Evolutionary conservation across 92 coral and sea anemone species (phyloP).

Genomic region (Porites divaricata): DNA sequence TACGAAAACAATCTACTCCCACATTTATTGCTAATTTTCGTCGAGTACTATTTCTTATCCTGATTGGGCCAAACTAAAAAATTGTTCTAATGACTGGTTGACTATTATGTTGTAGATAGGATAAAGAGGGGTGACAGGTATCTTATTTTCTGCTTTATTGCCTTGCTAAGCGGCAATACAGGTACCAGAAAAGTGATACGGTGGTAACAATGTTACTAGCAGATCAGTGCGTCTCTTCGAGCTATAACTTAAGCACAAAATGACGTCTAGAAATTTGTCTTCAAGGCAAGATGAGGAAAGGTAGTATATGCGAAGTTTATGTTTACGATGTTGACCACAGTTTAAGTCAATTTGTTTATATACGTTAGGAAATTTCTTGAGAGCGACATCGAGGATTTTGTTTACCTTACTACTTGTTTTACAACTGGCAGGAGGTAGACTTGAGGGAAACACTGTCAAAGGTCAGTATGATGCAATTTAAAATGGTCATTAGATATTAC

Average conservation of each 20-base stretch:
- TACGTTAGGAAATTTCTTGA: background rate
- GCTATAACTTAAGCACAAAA: conserved; percentile 22
- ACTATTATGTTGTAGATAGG: background rate
- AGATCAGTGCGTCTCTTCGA: background rate
- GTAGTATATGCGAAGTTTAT: background rate
- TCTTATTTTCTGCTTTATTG: background rate
- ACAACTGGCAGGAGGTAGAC: background rate
- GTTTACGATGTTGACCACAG: background rate
- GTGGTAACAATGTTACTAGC: background rate
- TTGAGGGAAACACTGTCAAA: conserved; percentile 3
- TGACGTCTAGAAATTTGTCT: conserved; percentile 2
- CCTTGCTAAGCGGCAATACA: background rate
- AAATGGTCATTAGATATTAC: background rate
- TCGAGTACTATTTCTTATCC: background rate
- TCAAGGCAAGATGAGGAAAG: conserved; percentile 18
- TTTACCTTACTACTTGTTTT: conserved; percentile 14
- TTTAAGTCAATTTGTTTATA: background rate
- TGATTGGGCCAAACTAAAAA: conserved; percentile 1
- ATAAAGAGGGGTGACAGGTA: background rate
- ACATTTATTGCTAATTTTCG: background rate
- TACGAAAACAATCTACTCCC: too few species aligned
- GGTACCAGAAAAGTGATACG: conserved; percentile 16
- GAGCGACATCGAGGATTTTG: background rate
- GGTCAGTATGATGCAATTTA: conserved; percentile 6
- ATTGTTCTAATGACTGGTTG: background rate